Base-by-base conservation (phyloP, 1,140 invertebrate genomes). In the Phenacoccus solenopsis region DNA sequence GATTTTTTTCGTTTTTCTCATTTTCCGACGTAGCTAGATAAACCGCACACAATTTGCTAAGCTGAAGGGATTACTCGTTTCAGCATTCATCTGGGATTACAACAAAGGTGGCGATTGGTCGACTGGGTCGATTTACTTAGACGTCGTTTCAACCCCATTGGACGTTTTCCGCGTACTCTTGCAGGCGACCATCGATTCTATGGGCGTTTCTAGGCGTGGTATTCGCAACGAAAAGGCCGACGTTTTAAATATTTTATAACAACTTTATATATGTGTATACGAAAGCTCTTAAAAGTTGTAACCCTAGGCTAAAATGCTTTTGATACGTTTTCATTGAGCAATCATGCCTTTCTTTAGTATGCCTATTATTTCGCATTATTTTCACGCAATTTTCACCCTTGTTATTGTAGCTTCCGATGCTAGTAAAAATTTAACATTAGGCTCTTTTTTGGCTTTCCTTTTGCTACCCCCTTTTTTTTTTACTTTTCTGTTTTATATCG, bases 241-340 rank as follows among this genome's bases (percentile, higher is more conserved):
- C 10, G 22, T 64, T 64, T 64, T 64, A 64, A 64, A 64, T 64
- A 64, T 64, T 64, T 64, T 64, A 64, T 25, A 2, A 27, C 25
- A 24, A 64, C 9, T n/a, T 38, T 38, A n/a, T 64, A 64, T 64
- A 64, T 64, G 25, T 27, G 21, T 64, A 64, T 64, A 64, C 59
- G 38, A 64, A 24, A 25, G 59, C 59, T 64, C 59, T 64, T 64
- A 64, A 64, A 64, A 24, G 59, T 27, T 64, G 59, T 27, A 24
- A 64, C 59, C 59, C 59, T 10, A 24, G 10, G 59, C 13, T 64
- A 64, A 64, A 64, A 27, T 22, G 59, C 21, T 25, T 64, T 64
- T 64, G 59, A 64, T 64, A 27, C 25, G 59, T 64, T 64, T 64
- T 64, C 59, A 64, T 64, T 27, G 59, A 64, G 59, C 59, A 64